phyloP scores from a whole-genome alignment of 2,113 vertebrate genomes.

The Leptobrachium ailaonicum region DNA sequence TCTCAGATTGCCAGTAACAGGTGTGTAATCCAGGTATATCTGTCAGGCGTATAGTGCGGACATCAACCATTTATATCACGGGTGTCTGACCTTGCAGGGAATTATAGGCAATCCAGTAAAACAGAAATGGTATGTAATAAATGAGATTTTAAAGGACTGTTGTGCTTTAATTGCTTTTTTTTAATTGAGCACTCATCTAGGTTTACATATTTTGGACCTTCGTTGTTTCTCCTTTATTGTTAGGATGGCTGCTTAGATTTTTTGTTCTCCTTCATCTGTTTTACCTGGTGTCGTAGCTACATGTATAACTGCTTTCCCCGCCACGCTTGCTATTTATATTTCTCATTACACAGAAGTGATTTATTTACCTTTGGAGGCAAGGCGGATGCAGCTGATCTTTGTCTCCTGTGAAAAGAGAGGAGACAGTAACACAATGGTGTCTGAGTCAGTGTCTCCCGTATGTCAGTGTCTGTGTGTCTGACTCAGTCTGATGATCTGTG shows the following conservation, averaged over 20 bases:
- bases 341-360: not conserved
- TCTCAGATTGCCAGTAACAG: no score
- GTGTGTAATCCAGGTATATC: no score
- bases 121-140: no score
- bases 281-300: slow-evolving; percentile 29
- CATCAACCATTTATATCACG: no score
- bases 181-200: no score
- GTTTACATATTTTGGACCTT: no score
- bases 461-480: not conserved
- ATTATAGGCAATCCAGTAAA: no score
- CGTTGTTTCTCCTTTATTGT: no score
- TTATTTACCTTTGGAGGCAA: slow-evolving; percentile 95
- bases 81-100: no score
- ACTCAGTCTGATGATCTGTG: not conserved
- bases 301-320: not conserved
- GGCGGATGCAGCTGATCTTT: slow-evolving; percentile 94
- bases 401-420: slow-evolving; percentile 79
- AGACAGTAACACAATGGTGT: slow-evolving; percentile 29
- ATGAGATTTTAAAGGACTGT: no score
- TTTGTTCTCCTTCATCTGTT: not conserved
- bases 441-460: not conserved
- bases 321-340: not conserved
- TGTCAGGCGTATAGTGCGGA: no score
- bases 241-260: not conserved
- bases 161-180: no score